Evolutionary conservation across 1,140 invertebrate species (phyloP).

Genomic region (Drepana arcuata): DNA sequence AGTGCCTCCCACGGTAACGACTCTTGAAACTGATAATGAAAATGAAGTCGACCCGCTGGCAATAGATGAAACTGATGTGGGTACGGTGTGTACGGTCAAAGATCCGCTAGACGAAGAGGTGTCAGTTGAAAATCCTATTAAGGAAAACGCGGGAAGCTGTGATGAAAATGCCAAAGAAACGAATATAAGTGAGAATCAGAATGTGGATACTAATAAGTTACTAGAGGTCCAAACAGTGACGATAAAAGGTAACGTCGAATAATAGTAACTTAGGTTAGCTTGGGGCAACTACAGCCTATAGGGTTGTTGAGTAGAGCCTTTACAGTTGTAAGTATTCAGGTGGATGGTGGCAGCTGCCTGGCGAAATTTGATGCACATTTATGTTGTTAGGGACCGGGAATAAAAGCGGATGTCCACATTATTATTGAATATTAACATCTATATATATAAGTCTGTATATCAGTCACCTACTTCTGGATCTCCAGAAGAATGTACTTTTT

Average conservation of each 20-base stretch:
- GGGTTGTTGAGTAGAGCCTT: too few relatives aligned
- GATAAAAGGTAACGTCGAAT: conserved; percentile 27
- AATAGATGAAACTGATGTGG: conserved; percentile 31
- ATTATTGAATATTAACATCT: too few relatives aligned
- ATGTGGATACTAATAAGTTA: conserved; percentile 18
- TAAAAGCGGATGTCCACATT: too few relatives aligned
- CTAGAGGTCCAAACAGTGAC: conserved; percentile 17
- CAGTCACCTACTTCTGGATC: too few relatives aligned
- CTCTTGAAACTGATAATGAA: conserved; percentile 28
- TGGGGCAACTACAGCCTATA: too few relatives aligned
- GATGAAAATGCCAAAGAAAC: conserved; percentile 61
- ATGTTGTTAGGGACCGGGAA: too few relatives aligned
- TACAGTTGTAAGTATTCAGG: not conserved
- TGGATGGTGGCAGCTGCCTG: too few relatives aligned
- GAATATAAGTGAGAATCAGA: conserved; percentile 27
- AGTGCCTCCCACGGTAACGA: conserved; percentile 18
- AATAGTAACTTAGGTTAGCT: too few relatives aligned
- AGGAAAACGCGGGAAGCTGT: conserved; percentile 36
- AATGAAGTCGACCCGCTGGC: conserved; percentile 60
- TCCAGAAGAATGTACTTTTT: too few relatives aligned
- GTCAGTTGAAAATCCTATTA: conserved; percentile 16
- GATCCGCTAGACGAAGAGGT: conserved; percentile 23
- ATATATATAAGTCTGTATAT: too few relatives aligned
- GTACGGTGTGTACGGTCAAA: conserved; percentile 16
- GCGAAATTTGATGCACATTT: too few relatives aligned